Evolutionary conservation across 2,797 vertebrate genomes (phyloP).

Genomic region (Gymnopithys bicolor): DNA sequence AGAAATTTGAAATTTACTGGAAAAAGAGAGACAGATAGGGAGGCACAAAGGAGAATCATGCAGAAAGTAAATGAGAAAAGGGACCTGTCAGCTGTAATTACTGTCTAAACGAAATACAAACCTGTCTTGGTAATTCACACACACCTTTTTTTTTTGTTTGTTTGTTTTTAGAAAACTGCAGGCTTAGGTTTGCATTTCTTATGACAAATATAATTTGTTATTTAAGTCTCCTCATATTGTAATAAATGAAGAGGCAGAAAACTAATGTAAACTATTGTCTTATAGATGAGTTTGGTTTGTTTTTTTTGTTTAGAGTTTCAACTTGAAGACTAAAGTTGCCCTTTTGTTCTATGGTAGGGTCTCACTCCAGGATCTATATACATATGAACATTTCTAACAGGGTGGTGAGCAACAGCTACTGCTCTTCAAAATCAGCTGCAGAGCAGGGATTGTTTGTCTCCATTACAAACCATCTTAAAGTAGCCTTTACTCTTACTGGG

Average conservation of each 20-base stretch:
- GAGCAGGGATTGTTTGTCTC: neutral
- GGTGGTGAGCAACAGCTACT: neutral
- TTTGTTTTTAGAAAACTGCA: neutral
- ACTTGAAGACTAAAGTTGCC: neutral
- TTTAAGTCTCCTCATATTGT: neutral
- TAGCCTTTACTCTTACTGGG: neutral
- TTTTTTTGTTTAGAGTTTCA: neutral
- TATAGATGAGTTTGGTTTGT: neutral
- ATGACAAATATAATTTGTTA: neutral
- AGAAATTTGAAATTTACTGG: constrained; percentile 2
- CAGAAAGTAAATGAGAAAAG: constrained; percentile 11
- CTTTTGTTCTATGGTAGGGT: neutral
- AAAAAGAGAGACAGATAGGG: neutral
- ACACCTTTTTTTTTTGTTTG: neutral
- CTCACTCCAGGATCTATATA: neutral
- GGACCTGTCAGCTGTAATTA: constrained; percentile 17
- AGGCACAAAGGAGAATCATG: neutral
- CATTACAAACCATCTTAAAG: neutral
- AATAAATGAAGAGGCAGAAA: neutral
- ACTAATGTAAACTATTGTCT: neutral
- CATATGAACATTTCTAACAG: neutral
- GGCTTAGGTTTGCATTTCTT: neutral
- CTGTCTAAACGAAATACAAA: neutral
- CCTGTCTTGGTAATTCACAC: neutral
- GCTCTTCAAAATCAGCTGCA: neutral